Base-by-base conservation (phyloP, 2,113 vertebrate genomes). In the Proteles cristata region DNA sequence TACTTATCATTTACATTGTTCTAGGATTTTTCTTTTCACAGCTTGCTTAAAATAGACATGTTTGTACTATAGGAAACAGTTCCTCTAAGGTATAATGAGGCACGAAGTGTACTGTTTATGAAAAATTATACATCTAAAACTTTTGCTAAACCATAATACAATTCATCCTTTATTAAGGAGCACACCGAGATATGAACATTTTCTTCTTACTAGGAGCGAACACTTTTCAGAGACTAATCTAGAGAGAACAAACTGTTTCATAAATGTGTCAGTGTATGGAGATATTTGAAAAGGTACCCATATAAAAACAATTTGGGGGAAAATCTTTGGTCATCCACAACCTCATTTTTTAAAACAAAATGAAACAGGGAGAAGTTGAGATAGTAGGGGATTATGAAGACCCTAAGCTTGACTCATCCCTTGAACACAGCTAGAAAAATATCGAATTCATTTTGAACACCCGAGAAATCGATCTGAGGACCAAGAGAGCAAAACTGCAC, bases 1-100 rank as follows among this genome's bases (percentile, higher is more conserved):
- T 82, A 90, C 15, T 88, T 93, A 82, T 79, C 81, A 77, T 28
- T 73, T 80, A 71, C 6, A 65, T 85, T 95, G 79, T 96, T 87
- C 76, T 80, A 77, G 53, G 21, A 80, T 71, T 94, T 95, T 96
- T 89, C 43, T 94, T 96, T 88, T 96, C 25, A 69, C 15, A 17
- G 84, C 2, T 86, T 96, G 58, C 66, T 97, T 96, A 97, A 97
- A 97, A 97, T 94, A 95, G 74, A 21, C 53, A 82, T 66, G 45
- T 19, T 76, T 85, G 11, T 50, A 84, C 61, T 53, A 48, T 77
- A 90, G 80, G 61, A 96, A 93, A 19, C 80, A 93, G 16, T 74
- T 92, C 25, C 63, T 92, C 50, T 80, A 50, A 77, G 45, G 66
- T 90, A 94, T 91, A 93, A 95, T 81, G 87, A 96, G 73, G 53